These are phyloP conservation scores for Moxostoma hubbsi DNA, from an alignment of 2,797 vertebrate species.

Conservation along the genomic window DNA sequence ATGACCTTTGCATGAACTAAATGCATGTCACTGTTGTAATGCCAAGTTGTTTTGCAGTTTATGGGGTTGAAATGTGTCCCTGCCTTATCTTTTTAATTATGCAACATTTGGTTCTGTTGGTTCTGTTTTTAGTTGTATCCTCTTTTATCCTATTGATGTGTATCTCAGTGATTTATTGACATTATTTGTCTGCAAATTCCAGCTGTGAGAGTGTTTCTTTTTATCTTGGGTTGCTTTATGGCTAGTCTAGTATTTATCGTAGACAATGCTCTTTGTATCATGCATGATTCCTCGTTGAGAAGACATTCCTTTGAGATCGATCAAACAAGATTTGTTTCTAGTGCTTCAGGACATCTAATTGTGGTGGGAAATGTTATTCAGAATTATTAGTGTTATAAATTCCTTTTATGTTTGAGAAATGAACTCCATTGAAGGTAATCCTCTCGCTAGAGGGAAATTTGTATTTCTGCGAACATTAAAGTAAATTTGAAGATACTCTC, in stretches of 20 bases:
- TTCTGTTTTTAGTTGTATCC: not conserved
- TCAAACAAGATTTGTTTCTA: slow-evolving; percentile 25
- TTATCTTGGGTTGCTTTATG: slow-evolving; percentile 3
- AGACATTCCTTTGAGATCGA: not conserved
- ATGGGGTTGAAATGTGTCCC: not conserved
- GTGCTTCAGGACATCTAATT: not conserved
- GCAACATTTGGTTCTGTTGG: not conserved
- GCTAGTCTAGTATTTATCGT: slow-evolving; percentile 4
- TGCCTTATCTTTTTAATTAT: not conserved
- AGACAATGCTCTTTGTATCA: not conserved
- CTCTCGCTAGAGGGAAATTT: slow-evolving; percentile 4
- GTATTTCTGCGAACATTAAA: slow-evolving; percentile 17
- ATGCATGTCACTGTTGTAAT: not conserved
- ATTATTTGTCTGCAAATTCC: not conserved
- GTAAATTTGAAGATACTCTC: not conserved
- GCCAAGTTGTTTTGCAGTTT: not conserved
- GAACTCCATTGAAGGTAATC: not conserved
- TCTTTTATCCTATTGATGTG: slow-evolving; percentile 25
- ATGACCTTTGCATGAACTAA: no score
- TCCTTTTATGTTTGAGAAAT: slow-evolving; percentile 38
- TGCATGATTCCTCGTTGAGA: not conserved
- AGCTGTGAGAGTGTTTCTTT: not conserved
- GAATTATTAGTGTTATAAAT: slow-evolving; percentile 27
- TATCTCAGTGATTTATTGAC: slow-evolving; percentile 17
- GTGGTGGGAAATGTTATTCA: not conserved